Evolutionary conservation across 2,113 vertebrate genomes (phyloP), one percentile per base, ranked within the genome.

Genomic region (Lamprologus speciosus): DNA sequence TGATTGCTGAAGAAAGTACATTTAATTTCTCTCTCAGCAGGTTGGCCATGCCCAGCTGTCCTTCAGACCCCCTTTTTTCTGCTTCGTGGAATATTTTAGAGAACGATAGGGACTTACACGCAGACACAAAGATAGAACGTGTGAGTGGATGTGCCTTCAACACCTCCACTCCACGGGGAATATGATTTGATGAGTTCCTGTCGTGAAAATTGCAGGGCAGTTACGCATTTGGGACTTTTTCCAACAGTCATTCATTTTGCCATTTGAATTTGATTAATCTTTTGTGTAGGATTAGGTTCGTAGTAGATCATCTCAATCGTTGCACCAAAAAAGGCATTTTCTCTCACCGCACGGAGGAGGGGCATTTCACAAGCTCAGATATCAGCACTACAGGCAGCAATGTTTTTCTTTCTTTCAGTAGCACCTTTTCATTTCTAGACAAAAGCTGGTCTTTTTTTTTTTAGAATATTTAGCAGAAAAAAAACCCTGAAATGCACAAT

Each of bases 21-120:
- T 95, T 95, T 89, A 87, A 94, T 94, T 94, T 94, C 60, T 84
- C 84, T 88, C 90, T 45, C 94, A 91, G 92, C 89, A 87, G 85
- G 86, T 84, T 45, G 23, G 42, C 84, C 16, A 31, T 63, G 84
- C 79, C 85, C 90, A 84, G 81, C 85, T 93, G 89, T 94, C 88
- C 90, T 86, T 88, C 81, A 88, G 60, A 65, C 9, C 73, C 60
- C 28, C 35, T 16, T 23, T 54, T 81, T 53, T 84, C 11, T 63
- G 84, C 37, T 54, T 85, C 82, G 89, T 92, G 89, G 85, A 92
- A 82, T 89, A 89, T 87, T 94, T 73, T 82, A 84, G 26, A 14
- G 28, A 79, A 21, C 19, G 1, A 84, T 8, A 87, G 33, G 12
- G 45, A 65, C 14, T 55, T 6, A 80, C 13, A 81, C 17, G 14